Evolutionary conservation across 2,797 vertebrate genomes (phyloP), one percentile per base, ranked within the genome.

Genomic region (Pristis pectinata): DNA sequence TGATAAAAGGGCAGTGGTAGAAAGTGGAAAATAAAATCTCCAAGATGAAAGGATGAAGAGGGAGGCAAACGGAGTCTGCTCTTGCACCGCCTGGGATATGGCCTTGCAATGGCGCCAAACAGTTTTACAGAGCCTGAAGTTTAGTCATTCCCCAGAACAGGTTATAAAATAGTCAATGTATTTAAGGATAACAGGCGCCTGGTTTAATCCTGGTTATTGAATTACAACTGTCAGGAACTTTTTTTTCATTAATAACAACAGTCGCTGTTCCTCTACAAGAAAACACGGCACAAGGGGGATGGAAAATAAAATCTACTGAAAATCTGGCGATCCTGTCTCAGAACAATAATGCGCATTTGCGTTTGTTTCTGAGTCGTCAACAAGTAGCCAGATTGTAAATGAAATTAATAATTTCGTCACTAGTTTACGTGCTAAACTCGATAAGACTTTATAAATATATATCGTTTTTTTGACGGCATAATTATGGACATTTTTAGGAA

Each of bases 161-260:
- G 24, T 19, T 53, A 94, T 49, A 94, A 93, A 76, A 94, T 94
- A 94, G 70, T 22, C 41, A 93, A 93, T 93, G 41, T 76, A 2
- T 53, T 74, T 76, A n/a, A 76, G 67, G 13, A 13, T 76, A 76
- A 49, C 27, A 30, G 44, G 30, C 22, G 7, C 41, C 13, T 93
- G 11, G n/a, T 49, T 74, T 53, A 30, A 30, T 76, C 13, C 49
- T 93, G 17, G 92, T 72, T 72, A 49, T 93, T 93, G 67, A 93
- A 37, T 34, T 94, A 74, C 44, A 94, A 53, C 9, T 49, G 70
- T 17, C 24, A 76, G 70, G 30, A 53, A 72, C 64, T n/a, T 44
- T 41, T 74, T 27, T 30, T 94, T 19, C 44, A 49, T 74, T 27
- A 89, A 61, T 22, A 89, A 7, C 59, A 24, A 67, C 64, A 27